Percentiles rank a stretch among this genome's conserved stretches.
Evolutionary conservation across 2,888 invertebrate genomes (phyloP).

Genomic region (Sarcophaga carnaria): DNA sequence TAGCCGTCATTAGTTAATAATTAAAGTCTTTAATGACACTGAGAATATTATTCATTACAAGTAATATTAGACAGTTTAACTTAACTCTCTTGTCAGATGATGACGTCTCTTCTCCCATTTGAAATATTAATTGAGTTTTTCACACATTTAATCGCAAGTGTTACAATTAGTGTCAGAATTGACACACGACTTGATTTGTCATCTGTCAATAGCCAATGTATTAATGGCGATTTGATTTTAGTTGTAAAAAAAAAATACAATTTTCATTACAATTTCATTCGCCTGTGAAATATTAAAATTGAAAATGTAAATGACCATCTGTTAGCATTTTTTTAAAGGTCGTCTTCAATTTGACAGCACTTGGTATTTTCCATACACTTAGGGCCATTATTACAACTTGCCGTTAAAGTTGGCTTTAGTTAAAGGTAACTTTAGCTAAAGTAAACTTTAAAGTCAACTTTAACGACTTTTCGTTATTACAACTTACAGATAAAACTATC

Average conservation of each 20-base stretch:
- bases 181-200: conserved; percentile 1
- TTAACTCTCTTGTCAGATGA: background rate
- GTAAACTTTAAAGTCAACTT: too few species aligned
- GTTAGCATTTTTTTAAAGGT: too few species aligned
- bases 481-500: too few species aligned
- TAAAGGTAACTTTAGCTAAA: too few species aligned
- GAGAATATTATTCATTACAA: conserved; percentile 37
- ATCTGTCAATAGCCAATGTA: conserved; percentile 27
- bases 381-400: too few species aligned
- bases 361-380: too few species aligned
- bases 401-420: too few species aligned
- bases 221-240: background rate
- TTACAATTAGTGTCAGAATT: conserved; percentile 35
- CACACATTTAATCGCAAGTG: conserved; percentile 8
- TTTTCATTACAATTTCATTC: background rate
- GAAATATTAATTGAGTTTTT: conserved; percentile 23
- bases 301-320: too few species aligned
- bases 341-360: too few species aligned
- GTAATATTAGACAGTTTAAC: background rate
- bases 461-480: too few species aligned
- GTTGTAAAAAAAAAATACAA: background rate
- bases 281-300: too few species aligned
- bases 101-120: background rate
- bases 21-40: conserved; percentile 32
- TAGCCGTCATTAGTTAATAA: background rate